phyloP scores from a whole-genome alignment of 2,113 vertebrate genomes.

The Psilopsiagon aymara region DNA sequence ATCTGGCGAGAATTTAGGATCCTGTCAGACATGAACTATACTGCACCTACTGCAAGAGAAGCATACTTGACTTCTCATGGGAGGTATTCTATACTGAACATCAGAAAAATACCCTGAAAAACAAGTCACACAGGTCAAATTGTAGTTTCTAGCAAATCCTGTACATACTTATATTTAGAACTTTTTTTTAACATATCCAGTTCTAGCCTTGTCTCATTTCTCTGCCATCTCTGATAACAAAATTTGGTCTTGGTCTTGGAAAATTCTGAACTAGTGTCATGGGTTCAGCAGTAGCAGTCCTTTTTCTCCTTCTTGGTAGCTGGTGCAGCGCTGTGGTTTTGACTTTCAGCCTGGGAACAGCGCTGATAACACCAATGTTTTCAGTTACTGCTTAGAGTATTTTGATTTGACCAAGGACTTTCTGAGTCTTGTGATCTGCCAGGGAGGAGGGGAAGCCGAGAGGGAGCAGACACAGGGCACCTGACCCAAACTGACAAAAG shows the following conservation, averaged over 20 bases:
- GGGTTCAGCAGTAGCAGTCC: no score
- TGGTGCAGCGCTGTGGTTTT: no score
- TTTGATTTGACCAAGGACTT: no score
- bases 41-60: neutral
- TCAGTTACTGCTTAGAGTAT: no score
- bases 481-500: no score
- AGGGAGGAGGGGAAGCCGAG: no score
- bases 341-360: no score
- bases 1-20: neutral
- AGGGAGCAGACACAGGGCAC: no score
- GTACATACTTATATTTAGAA: neutral
- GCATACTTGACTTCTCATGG: neutral
- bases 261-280: neutral
- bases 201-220: neutral
- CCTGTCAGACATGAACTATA: neutral
- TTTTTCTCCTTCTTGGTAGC: no score
- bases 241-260: neutral
- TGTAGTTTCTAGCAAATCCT: neutral
- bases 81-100: neutral
- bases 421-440: no score
- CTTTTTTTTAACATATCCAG: rapidly evolving
- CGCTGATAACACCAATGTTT: no score
- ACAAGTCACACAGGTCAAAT: neutral
- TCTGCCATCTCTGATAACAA: neutral
- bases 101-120: neutral